Conservation (phyloP, 2,113 vertebrate species). For the Rhinichthys klamathensis region DNA sequence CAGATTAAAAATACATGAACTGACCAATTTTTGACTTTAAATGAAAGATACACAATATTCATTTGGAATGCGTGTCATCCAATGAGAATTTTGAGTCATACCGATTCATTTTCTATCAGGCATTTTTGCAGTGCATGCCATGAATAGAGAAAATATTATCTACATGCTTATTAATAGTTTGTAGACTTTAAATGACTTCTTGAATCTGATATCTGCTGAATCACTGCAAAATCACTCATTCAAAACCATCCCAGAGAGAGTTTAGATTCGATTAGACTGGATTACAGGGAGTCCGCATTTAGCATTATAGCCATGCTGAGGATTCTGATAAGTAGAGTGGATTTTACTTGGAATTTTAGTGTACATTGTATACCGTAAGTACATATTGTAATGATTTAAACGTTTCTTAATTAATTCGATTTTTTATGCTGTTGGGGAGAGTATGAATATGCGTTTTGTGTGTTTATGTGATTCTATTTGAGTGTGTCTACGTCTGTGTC, state of each 20-base stretch:
- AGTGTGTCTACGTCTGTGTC: conserved; percentile 16
- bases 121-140: background rate
- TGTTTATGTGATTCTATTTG: conserved; percentile 11
- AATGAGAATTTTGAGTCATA: background rate
- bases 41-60: background rate
- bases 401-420: background rate
- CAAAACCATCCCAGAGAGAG: background rate
- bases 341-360: background rate
- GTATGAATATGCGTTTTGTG: background rate
- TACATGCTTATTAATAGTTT: background rate
- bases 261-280: conserved; percentile 22
- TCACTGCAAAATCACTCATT: background rate
- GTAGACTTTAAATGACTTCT: background rate
- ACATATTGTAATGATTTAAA: background rate
- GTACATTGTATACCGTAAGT: background rate
- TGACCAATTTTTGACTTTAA: background rate
- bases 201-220: background rate
- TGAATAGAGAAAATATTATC: background rate
- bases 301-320: background rate
- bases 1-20: background rate
- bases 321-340: background rate
- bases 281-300: conserved; percentile 6
- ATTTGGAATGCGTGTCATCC: background rate
- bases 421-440: background rate
- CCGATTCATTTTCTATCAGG: background rate